Percentiles rank a stretch among this genome's conserved stretches.
Conservation (phyloP, 2,888 invertebrate species). For the Smittia aterrima region DNA sequence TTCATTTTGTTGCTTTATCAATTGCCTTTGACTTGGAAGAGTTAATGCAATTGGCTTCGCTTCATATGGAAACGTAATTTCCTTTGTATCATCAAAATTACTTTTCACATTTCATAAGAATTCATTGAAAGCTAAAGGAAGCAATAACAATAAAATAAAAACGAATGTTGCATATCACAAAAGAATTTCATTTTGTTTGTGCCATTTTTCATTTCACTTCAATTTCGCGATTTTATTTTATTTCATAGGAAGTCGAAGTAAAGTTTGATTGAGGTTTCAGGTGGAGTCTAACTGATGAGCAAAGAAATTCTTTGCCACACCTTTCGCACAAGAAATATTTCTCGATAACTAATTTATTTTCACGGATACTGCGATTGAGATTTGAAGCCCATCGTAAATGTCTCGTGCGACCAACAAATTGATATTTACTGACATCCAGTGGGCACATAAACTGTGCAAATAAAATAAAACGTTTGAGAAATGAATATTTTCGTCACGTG, state of each 20-base stretch:
- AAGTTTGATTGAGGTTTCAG: too few species aligned
- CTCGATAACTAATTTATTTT: background rate
- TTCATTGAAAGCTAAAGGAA: background rate
- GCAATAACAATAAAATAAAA: conserved; percentile 38
- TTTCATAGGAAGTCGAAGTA: background rate
- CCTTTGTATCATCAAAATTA: too few species aligned
- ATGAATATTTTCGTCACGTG: conserved; percentile 35
- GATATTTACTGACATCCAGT: conserved; percentile 39
- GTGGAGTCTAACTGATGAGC: too few species aligned
- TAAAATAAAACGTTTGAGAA: conserved; percentile 14
- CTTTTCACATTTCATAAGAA: conserved; percentile 5
- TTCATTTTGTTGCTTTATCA: too few species aligned
- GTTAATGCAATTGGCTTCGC: too few species aligned
- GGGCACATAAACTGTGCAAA: conserved; percentile 27
- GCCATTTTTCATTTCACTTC: conserved; percentile 27
- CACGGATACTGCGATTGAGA: too few species aligned
- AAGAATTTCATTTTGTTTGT: conserved; percentile 38
- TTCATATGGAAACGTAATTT: too few species aligned
- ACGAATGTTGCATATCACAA: conserved; percentile 16
- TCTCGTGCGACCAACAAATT: conserved; percentile 25
- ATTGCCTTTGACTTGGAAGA: too few species aligned
- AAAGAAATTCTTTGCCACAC: background rate
- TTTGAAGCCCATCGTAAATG: conserved; percentile 10
- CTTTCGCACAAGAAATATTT: background rate
- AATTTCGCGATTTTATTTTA: background rate